Conservation (phyloP, 2,113 vertebrate genomes). For the Sphyrna mokarran region DNA sequence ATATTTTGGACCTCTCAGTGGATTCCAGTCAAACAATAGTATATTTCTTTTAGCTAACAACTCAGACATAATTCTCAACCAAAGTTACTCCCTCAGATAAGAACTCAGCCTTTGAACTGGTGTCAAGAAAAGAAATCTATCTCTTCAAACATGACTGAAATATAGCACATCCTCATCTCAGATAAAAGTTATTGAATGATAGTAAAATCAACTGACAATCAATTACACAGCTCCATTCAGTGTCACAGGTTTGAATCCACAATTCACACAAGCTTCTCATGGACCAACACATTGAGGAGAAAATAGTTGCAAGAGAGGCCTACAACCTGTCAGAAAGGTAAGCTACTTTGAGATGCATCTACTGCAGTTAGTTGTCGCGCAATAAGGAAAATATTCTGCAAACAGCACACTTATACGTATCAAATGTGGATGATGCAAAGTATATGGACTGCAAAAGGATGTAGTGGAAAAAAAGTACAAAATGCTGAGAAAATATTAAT, state of each 20-base stretch:
- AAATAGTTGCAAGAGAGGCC: neutral
- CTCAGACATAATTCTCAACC: neutral
- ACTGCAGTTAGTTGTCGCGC: neutral
- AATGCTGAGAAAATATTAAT: neutral
- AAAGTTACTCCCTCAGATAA: neutral
- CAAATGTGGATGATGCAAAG: neutral
- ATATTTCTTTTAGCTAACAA: neutral
- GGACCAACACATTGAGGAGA: neutral
- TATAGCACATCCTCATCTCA: neutral
- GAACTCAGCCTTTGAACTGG: neutral
- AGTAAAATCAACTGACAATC: neutral
- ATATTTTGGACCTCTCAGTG: neutral
- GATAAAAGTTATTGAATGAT: neutral
- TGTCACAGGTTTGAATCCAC: neutral
- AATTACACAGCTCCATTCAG: neutral
- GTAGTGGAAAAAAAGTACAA: neutral
- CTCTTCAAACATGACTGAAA: neutral
- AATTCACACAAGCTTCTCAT: neutral
- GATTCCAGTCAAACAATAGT: neutral
- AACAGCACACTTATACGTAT: neutral
- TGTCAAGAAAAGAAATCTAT: neutral
- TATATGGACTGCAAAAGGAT: neutral
- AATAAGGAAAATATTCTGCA: neutral
- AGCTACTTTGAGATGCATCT: neutral
- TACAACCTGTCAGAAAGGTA: neutral